Percentiles rank a stretch among this genome's conserved stretches.
Conservation (phyloP, 2,113 vertebrate species). For the Takifugu bimaculatus region DNA sequence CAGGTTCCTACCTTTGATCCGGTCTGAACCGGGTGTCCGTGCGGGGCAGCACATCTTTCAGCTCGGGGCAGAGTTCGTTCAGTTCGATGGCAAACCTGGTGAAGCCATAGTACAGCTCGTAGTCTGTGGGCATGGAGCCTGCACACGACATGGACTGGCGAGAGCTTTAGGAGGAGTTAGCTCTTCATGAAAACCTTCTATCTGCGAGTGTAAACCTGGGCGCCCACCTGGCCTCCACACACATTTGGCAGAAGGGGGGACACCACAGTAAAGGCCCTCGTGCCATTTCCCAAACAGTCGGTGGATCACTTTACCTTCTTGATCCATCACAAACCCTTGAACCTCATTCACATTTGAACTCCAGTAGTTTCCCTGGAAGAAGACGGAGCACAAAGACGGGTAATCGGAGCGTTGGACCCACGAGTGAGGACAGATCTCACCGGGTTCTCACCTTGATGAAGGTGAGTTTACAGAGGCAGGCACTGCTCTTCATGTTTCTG, state of each 20-base stretch:
- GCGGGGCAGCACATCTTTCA: slow-evolving; percentile 89
- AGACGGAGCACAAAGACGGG: background rate
- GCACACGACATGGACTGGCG: slow-evolving; percentile 21
- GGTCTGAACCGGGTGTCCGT: slow-evolving; percentile 95
- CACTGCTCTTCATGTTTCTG: slow-evolving; percentile 89
- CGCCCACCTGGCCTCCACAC: slow-evolving; percentile 93
- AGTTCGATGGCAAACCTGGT: slow-evolving; percentile 96
- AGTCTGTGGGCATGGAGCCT: slow-evolving; percentile 98
- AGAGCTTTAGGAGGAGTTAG: background rate
- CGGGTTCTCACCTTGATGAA: slow-evolving; percentile 84
- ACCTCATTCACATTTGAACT: slow-evolving; percentile 97
- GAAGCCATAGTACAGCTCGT: slow-evolving; percentile 97
- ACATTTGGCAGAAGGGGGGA: slow-evolving; percentile 95
- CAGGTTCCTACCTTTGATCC: slow-evolving; percentile 87
- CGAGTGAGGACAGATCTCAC: background rate
- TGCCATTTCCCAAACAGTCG: slow-evolving; percentile 98
- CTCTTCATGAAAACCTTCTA: background rate
- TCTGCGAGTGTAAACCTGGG: too few relatives aligned
- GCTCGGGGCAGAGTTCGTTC: slow-evolving; percentile 92
- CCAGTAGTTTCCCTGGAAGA: slow-evolving; percentile 93
- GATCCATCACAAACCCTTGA: slow-evolving; percentile 95
- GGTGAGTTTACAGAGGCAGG: slow-evolving; percentile 96
- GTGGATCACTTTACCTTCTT: slow-evolving; percentile 94
- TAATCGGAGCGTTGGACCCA: too few relatives aligned
- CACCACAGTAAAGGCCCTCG: slow-evolving; percentile 92